Percentiles rank a stretch among this genome's conserved stretches.
Evolutionary conservation across 2,888 invertebrate species (phyloP).

Genomic region (Entomobrya proxima): DNA sequence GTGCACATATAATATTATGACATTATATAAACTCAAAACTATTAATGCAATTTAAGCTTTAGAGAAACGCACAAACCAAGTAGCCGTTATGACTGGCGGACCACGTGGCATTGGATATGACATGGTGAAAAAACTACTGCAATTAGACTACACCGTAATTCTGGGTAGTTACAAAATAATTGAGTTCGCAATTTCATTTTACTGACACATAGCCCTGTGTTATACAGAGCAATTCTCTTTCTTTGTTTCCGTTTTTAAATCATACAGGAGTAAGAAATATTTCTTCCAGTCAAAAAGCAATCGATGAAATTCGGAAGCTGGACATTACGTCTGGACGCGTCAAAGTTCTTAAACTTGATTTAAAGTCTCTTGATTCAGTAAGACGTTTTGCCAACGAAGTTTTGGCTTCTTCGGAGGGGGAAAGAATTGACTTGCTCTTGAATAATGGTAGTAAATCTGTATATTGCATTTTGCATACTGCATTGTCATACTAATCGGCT

Average conservation of each 20-base stretch:
- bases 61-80: background rate
- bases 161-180: constrained; percentile 38
- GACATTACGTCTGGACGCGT: constrained; percentile 81
- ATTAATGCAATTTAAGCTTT: background rate
- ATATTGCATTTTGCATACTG: background rate
- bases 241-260: no score
- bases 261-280: constrained; percentile 86
- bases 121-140: constrained; percentile 54
- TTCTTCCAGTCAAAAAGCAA: constrained; percentile 79
- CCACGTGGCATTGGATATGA: constrained; percentile 52
- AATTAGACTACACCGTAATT: constrained; percentile 58
- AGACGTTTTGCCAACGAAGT: constrained; percentile 54
- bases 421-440: constrained; percentile 34
- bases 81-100: constrained; percentile 54
- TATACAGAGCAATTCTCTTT: background rate
- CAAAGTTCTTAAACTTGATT: constrained; percentile 54
- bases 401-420: constrained; percentile 20
- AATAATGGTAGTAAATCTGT: constrained; percentile 35
- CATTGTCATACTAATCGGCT: no score
- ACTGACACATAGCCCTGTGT: background rate
- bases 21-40: no score
- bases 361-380: constrained; percentile 59
- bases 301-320: constrained; percentile 79
- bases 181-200: no score
- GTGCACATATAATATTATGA: no score